phyloP scores from a whole-genome alignment of 2,797 vertebrate species.

The Valencia hispanica region DNA sequence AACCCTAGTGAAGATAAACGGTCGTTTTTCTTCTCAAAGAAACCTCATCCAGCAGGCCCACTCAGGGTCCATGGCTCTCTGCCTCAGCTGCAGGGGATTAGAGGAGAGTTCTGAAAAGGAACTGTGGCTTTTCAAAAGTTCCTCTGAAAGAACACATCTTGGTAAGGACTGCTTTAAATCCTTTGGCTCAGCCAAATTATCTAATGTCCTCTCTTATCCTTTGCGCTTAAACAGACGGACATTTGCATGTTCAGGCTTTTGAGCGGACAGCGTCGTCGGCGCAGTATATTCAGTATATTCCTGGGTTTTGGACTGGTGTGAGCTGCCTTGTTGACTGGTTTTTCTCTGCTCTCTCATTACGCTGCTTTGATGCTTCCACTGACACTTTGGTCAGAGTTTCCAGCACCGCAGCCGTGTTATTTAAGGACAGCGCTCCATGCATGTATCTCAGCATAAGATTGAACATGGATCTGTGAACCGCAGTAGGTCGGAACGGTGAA shows the following conservation, averaged over 20 bases:
- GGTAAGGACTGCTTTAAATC: slow-evolving; percentile 6
- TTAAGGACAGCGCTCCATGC: slow-evolving; percentile 55
- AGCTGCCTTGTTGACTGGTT: slow-evolving; percentile 73
- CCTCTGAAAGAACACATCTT: slow-evolving; percentile 3
- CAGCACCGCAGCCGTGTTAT: slow-evolving; percentile 69
- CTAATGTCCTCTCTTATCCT: slow-evolving; percentile 20
- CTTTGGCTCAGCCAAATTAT: slow-evolving; percentile 13
- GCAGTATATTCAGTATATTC: slow-evolving; percentile 20
- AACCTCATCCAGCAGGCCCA: slow-evolving; percentile 4
- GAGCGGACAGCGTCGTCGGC: not conserved
- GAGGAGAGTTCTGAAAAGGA: not conserved
- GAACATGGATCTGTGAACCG: slow-evolving; percentile 30
- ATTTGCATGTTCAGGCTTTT: slow-evolving; percentile 8
- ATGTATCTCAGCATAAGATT: slow-evolving; percentile 12
- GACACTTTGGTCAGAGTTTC: slow-evolving; percentile 74
- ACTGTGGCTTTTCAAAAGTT: not conserved
- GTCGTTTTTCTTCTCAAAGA: not conserved
- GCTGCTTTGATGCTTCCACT: slow-evolving; percentile 71
- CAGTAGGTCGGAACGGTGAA: slow-evolving; percentile 45
- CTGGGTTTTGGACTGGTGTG: slow-evolving; percentile 62
- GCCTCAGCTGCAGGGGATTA: slow-evolving; percentile 6
- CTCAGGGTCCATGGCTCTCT: not conserved
- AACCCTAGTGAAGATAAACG: not conserved
- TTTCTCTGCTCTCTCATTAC: slow-evolving; percentile 72
- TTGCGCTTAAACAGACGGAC: slow-evolving; percentile 25